These are phyloP conservation scores for Nylanderia fulva DNA, from an alignment of 1,140 invertebrate genomes.

Conservation along the genomic window DNA sequence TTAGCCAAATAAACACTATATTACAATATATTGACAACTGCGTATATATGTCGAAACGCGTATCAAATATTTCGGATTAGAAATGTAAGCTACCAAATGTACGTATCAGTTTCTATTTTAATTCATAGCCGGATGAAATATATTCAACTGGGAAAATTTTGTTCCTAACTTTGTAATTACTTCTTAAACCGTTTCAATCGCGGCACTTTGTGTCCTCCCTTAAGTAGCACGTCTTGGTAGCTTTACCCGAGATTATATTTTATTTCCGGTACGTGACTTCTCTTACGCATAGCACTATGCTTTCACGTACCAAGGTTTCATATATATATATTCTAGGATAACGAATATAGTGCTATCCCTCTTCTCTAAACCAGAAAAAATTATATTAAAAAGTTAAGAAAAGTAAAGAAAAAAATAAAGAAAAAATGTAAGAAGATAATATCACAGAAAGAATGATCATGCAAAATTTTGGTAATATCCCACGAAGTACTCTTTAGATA, in stretches of 20 bases:
- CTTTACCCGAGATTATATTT: constrained; percentile 50
- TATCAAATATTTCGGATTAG: not conserved
- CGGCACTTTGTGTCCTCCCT: constrained; percentile 26
- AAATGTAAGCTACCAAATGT: not conserved
- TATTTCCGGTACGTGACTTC: constrained; percentile 55
- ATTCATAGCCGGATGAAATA: constrained; percentile 7
- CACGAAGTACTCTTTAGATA: not conserved
- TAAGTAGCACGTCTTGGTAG: constrained; percentile 38
- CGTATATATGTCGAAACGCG: not conserved
- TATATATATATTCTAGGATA: constrained; percentile 15
- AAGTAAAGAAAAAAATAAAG: not conserved
- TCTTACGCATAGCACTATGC: constrained; percentile 10
- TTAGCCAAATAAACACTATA: constrained; percentile 27
- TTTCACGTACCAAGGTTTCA: constrained; percentile 17
- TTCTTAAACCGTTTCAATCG: constrained; percentile 57
- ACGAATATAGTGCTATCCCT: not conserved
- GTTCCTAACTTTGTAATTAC: constrained; percentile 47
- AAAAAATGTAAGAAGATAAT: too few relatives aligned
- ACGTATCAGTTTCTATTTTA: not conserved
- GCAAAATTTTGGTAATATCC: constrained; percentile 28
- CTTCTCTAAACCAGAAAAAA: not conserved
- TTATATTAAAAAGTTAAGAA: constrained; percentile 8
- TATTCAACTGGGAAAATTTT: constrained; percentile 32
- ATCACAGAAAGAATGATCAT: not conserved
- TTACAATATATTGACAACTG: not conserved